phyloP scores from a whole-genome alignment of 2,888 invertebrate species.

The Sturmia bella region DNA sequence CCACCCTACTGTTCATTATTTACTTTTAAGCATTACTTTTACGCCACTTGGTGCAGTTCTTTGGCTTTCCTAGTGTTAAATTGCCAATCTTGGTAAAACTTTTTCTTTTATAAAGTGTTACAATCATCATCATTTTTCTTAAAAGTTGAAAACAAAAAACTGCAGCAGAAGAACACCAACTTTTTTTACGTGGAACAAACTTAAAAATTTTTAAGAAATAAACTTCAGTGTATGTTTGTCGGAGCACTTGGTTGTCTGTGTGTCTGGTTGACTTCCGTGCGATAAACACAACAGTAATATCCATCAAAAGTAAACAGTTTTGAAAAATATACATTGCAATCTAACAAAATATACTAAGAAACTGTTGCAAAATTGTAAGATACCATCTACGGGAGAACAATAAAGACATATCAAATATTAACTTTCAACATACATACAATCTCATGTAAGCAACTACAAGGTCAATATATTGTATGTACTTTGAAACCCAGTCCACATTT shows the following conservation, averaged over 20 bases:
- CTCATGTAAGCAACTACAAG: neutral
- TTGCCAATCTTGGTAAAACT: no score
- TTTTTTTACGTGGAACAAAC: no score
- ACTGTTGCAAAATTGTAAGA: neutral
- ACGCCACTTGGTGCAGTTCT: no score
- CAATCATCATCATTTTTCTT: slow-evolving; percentile 23
- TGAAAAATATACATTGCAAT: slow-evolving; percentile 8
- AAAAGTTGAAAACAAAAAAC: no score
- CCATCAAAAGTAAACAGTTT: slow-evolving; percentile 8
- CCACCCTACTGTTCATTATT: no score
- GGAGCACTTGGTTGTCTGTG: slow-evolving; percentile 11
- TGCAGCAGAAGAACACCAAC: no score
- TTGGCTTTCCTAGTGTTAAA: no score
- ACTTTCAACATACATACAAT: neutral
- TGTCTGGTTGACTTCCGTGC: slow-evolving; percentile 44
- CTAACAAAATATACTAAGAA: neutral
- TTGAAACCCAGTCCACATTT: no score
- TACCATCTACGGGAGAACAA: neutral
- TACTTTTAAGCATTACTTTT: no score
- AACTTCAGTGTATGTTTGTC: slow-evolving; percentile 11
- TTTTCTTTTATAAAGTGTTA: neutral
- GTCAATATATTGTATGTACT: neutral
- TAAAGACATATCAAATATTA: slow-evolving; percentile 8
- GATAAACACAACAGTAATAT: slow-evolving; percentile 34
- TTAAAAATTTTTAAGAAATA: neutral